These are phyloP conservation scores for Strix uralensis DNA, from an alignment of 2,113 vertebrate species.

Conservation along the genomic window DNA sequence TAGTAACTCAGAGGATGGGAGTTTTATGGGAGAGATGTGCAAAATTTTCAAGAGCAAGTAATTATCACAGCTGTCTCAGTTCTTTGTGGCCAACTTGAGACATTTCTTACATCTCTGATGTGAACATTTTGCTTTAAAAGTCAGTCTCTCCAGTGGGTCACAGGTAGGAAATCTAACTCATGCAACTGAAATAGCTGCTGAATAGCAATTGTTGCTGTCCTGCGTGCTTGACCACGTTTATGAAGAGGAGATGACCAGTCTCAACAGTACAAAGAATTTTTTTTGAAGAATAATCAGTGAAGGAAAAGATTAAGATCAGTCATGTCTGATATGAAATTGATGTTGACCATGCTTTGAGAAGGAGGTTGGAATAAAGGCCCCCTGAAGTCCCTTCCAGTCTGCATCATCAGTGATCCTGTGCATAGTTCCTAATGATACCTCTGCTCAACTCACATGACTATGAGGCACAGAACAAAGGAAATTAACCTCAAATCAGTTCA, in stretches of 20 bases:
- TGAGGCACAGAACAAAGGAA: neutral
- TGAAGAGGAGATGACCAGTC: neutral
- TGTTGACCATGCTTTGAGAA: neutral
- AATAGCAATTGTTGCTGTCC: neutral
- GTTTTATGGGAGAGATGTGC: neutral
- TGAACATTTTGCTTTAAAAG: neutral
- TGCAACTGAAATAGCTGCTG: neutral
- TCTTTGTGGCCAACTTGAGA: neutral
- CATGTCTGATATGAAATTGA: neutral
- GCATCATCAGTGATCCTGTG: neutral
- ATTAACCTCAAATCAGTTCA: neutral
- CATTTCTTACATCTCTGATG: neutral
- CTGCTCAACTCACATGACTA: neutral
- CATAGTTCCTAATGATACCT: neutral
- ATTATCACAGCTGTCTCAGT: neutral
- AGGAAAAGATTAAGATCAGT: neutral
- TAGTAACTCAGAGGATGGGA: neutral
- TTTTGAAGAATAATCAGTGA: neutral
- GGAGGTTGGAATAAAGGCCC: neutral
- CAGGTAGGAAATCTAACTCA: neutral
- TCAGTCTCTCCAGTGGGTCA: neutral
- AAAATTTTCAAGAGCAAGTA: neutral
- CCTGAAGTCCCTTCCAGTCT: neutral
- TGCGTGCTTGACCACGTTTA: neutral
- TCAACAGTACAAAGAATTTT: neutral